These are phyloP conservation scores for Calameuta idolon DNA, from an alignment of 2,888 invertebrate species.

Conservation along the genomic window DNA sequence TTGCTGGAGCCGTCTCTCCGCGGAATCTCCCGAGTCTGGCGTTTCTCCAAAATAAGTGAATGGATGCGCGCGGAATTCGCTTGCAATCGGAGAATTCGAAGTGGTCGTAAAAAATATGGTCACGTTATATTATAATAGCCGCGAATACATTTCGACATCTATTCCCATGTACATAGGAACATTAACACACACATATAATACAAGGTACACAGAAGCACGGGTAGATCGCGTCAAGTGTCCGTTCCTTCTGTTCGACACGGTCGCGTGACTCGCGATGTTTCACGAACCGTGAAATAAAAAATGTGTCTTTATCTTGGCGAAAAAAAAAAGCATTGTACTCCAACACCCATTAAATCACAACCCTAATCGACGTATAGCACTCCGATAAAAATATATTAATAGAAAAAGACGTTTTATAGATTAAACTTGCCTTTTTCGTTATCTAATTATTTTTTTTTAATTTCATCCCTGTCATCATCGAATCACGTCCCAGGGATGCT, in stretches of 20 bases:
- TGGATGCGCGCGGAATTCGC: slow-evolving; percentile 19
- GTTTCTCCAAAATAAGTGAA: slow-evolving; percentile 34
- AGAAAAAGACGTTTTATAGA: background rate
- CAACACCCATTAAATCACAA: background rate
- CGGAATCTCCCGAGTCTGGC: slow-evolving; percentile 28
- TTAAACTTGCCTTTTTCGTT: background rate
- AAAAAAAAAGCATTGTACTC: background rate
- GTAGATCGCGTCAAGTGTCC: background rate
- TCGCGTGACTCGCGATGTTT: background rate
- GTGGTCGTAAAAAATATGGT: slow-evolving; percentile 33
- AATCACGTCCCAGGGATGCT: background rate
- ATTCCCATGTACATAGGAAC: slow-evolving; percentile 17
- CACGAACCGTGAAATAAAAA: background rate
- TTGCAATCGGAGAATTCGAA: slow-evolving; percentile 36
- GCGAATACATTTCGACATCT: slow-evolving; percentile 40
- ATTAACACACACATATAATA: background rate
- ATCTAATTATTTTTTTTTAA: no score
- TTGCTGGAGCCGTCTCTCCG: background rate
- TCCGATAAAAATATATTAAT: background rate
- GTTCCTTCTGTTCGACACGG: background rate
- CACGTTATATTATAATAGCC: slow-evolving; percentile 31
- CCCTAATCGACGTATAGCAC: background rate
- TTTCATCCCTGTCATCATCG: no score
- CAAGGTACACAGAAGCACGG: background rate
- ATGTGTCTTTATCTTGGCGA: background rate